Conservation (phyloP, 64 coral and sea anemone genomes). For the Pocillopora damicornis region DNA sequence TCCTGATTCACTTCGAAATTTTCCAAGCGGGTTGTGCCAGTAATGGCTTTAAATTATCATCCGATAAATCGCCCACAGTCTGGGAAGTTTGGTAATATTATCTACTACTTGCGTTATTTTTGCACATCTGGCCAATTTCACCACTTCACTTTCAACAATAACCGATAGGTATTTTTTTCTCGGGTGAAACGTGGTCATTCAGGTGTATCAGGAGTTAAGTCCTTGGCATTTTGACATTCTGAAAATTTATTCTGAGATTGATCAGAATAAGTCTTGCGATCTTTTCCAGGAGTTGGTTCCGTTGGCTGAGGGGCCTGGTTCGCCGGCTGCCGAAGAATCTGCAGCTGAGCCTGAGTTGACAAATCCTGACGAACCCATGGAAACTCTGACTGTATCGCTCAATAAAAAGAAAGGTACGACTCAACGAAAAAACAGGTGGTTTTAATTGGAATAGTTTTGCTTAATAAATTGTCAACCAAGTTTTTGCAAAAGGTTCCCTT, state of each 20-base stretch:
- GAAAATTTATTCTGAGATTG: background rate
- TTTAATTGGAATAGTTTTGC: background rate
- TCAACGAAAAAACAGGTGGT: background rate
- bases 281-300: conserved; percentile 7
- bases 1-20: too few species aligned
- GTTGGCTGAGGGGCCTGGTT: conserved; percentile 8
- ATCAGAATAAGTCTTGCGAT: background rate
- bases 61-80: background rate
- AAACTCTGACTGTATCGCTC: conserved; percentile 9
- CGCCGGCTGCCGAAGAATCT: background rate
- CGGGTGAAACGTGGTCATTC: background rate
- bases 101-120: background rate
- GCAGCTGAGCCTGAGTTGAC: background rate
- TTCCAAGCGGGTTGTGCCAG: background rate
- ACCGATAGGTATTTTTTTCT: background rate
- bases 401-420: conserved; percentile 20
- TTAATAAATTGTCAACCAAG: background rate
- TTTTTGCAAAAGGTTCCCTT: too few species aligned
- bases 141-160: background rate
- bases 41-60: background rate
- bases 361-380: conserved; percentile 8
- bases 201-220: background rate
- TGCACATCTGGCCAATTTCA: background rate
- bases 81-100: background rate
- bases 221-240: background rate